Evolutionary conservation across 2,113 vertebrate species (phyloP), one percentile per base, ranked within the genome.

Genomic region (Platichthys stellatus): DNA sequence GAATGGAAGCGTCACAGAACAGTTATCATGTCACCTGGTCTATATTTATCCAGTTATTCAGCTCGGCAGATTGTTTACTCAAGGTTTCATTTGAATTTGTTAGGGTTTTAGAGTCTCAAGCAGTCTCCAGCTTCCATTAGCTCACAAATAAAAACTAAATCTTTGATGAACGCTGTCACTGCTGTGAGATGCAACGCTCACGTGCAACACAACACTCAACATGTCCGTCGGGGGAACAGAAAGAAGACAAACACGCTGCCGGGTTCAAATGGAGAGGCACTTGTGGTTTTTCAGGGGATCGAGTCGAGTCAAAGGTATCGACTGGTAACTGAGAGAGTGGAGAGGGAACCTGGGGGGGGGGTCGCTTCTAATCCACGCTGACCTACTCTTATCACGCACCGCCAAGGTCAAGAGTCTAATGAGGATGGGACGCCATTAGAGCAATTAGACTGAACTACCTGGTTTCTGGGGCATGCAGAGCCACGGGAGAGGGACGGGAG

Each of bases 331-430:
- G 79, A 80, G 67, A 73, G 82, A 80, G 80, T 57, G 62, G 69
- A 85, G 86, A 28, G 57, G 83, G 83, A 81, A 87, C 88, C 89
- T 87, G 26, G 58, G 51, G 51, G 51, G 31, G 31, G 31, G 6
- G 31, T 38, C 83, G 78, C 77, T 86, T 85, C 69, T 91, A 93
- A 93, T 93, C 91, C 90, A 83, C 58, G n/a, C 76, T 85, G 88
- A 92, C 93, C 91, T 80, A 56, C 82, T 78, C 85, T 90, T 92
- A 90, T 92, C 88, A 90, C 69, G 63, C 83, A 89, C 82, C 66
- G 83, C 84, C 93, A 92, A 92, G 92, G 90, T 94, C 92, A 93
- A 93, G 91, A 89, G 89, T 90, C 89, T 92, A 92, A 92, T 91
- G 90, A 93, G 92, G 79, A 92, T 82, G 82, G 90, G 86, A 91